Percentiles rank a stretch among this genome's conserved stretches.
phyloP scores from a whole-genome alignment of 2,797 vertebrate species.

The Xenops minutus region DNA sequence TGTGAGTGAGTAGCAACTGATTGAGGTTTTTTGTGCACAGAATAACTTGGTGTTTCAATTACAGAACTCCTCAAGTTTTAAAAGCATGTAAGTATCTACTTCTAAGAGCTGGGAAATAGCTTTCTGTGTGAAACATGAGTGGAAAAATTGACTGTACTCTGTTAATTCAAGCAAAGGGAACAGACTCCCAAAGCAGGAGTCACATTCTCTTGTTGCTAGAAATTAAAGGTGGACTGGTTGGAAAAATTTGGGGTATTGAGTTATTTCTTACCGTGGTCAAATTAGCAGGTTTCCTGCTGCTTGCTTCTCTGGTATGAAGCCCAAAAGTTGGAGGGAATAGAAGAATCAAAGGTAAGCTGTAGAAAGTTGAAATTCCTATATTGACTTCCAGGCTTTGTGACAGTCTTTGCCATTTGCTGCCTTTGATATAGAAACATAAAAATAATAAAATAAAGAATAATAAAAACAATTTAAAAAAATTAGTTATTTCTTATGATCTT shows the following conservation, averaged over 20 bases:
- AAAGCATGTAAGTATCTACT: background rate
- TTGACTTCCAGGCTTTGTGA: background rate
- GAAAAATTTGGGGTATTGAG: background rate
- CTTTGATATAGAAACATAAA: background rate
- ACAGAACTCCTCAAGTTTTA: constrained; percentile 19
- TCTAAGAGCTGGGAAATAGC: constrained; percentile 2
- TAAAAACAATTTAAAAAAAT: background rate
- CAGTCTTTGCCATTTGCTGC: background rate
- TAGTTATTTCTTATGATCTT: background rate
- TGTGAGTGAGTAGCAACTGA: background rate
- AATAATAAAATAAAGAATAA: background rate
- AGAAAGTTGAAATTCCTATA: background rate
- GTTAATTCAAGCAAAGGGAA: constrained; percentile 15
- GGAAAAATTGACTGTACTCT: background rate
- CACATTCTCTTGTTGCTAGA: background rate
- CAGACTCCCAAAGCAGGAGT: background rate
- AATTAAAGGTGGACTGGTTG: background rate
- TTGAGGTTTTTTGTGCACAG: background rate
- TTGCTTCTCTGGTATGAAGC: background rate
- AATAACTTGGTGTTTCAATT: constrained; percentile 17
- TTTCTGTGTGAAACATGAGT: background rate
- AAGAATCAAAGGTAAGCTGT: background rate
- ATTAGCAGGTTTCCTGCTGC: background rate
- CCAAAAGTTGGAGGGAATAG: background rate
- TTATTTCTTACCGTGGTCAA: background rate